Evolutionary conservation across 2,797 vertebrate genomes (phyloP).

Genomic region (Crossoptilon crossoptilon): DNA sequence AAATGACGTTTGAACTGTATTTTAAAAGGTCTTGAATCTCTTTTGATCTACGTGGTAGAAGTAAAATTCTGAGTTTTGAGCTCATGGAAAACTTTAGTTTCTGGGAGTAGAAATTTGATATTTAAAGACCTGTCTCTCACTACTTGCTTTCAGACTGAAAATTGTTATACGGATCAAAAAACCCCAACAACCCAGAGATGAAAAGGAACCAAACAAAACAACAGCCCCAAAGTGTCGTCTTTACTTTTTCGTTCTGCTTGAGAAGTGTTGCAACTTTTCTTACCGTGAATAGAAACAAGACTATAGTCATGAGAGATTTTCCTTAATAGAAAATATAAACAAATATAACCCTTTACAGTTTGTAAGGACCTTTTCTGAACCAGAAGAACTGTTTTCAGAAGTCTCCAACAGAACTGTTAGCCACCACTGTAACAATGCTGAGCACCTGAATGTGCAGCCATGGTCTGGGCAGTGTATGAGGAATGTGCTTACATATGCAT

Average conservation of each 20-base stretch:
- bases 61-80: constrained; percentile 6
- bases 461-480: background rate
- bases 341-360: background rate
- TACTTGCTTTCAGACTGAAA: constrained; percentile 4
- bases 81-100: background rate
- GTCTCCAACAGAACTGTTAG: background rate
- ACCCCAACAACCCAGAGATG: background rate
- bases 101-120: background rate
- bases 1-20: constrained; percentile 23
- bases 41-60: background rate
- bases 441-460: background rate
- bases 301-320: background rate
- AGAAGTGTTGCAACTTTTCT: background rate
- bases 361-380: background rate
- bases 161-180: background rate
- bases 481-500: rapidly evolving
- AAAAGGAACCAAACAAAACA: background rate
- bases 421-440: no score
- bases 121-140: background rate
- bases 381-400: no score
- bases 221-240: background rate
- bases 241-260: background rate
- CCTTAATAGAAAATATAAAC: background rate
- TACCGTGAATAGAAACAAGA: background rate
- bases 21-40: background rate